These are phyloP conservation scores for Tipula vernalis DNA, from an alignment of 2,888 invertebrate species.

Conservation along the genomic window DNA sequence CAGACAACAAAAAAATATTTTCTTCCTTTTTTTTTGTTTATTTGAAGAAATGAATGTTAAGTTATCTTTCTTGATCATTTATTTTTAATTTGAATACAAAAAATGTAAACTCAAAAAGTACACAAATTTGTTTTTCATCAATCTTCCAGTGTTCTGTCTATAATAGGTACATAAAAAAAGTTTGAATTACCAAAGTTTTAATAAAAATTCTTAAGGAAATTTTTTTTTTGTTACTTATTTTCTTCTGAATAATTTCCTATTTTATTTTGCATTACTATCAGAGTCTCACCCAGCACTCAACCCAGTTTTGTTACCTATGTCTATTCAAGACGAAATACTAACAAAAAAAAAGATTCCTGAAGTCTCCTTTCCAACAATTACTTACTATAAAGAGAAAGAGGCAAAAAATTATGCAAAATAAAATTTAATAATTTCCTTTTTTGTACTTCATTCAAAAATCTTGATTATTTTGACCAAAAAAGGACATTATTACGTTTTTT, in stretches of 20 bases:
- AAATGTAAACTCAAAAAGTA: neutral
- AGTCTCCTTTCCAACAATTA: neutral
- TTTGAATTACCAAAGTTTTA: neutral
- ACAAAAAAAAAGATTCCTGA: neutral
- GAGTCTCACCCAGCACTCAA: neutral
- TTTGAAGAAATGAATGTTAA: neutral
- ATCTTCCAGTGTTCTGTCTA: neutral
- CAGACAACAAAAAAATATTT: neutral
- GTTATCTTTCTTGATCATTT: neutral
- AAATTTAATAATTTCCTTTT: neutral
- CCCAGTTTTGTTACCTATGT: neutral
- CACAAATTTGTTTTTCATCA: neutral
- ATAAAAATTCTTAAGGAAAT: neutral
- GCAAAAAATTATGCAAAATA: neutral
- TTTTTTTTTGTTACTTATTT: neutral
- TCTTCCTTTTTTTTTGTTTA: neutral
- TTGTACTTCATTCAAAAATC: neutral
- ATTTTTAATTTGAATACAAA: neutral
- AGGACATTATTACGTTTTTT: neutral
- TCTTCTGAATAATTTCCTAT: neutral
- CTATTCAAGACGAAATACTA: neutral
- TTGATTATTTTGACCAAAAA: slow-evolving; percentile 4
- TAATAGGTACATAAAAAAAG: neutral
- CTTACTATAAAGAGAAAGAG: neutral
- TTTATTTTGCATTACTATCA: neutral